Evolutionary conservation across 2,113 vertebrate genomes (phyloP).

Genomic region (Eolophus roseicapilla): DNA sequence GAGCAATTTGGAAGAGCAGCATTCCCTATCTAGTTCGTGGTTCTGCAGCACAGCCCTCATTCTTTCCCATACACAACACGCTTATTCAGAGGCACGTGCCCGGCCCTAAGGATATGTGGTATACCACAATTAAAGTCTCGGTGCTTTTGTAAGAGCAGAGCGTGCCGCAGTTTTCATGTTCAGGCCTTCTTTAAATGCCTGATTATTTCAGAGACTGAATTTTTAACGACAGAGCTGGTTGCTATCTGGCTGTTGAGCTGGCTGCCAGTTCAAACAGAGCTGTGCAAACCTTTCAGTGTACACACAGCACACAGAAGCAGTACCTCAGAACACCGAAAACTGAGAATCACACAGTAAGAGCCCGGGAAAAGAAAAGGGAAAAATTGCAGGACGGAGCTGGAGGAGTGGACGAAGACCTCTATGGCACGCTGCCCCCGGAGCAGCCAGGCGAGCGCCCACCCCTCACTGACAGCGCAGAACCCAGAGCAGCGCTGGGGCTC

Average conservation of each 20-base stretch:
- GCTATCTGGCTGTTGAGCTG: rapidly evolving
- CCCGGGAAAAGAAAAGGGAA: rapidly evolving
- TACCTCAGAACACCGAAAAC: rapidly evolving
- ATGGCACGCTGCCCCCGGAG: rapidly evolving
- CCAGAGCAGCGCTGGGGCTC: background rate
- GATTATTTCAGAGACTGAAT: rapidly evolving
- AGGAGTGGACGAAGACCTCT: rapidly evolving
- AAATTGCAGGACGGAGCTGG: rapidly evolving
- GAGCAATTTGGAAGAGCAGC: background rate
- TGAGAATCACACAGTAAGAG: rapidly evolving
- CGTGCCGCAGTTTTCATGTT: rapidly evolving
- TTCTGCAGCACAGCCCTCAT: background rate
- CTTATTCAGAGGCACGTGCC: background rate
- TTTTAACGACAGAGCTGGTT: background rate
- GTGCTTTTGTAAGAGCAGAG: rapidly evolving
- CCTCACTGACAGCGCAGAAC: background rate
- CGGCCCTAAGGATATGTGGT: rapidly evolving
- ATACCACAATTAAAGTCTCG: background rate
- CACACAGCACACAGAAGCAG: background rate
- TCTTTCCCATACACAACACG: rapidly evolving
- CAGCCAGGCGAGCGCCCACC: too few species aligned
- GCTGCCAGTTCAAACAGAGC: background rate
- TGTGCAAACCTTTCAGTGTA: rapidly evolving
- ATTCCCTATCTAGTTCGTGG: rapidly evolving
- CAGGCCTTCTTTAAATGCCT: background rate